Evolutionary conservation across 1,140 invertebrate genomes (phyloP), one percentile per base, ranked within the genome.

Genomic region (Agraylea sexmaculata): DNA sequence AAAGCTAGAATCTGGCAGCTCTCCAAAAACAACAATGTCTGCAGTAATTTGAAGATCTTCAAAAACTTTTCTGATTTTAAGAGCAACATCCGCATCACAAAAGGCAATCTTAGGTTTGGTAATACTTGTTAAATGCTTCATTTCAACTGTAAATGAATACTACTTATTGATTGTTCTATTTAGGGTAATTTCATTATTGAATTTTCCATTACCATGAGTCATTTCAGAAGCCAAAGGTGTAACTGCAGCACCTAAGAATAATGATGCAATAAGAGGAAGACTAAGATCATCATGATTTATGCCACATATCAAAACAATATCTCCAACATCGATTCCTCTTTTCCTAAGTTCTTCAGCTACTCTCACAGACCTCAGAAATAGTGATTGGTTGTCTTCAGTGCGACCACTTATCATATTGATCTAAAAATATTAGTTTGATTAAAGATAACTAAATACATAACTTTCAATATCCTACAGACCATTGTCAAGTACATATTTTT

Each of bases 11-110:
- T 13, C 32, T 12, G 37, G 25, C 13, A 21, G 13, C 17, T 45
- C 43, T 13, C 45, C 46, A 28, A 47, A 39, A 16, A 34, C 38
- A 3, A 47, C 35, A 23, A 47, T 43, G 25, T 40, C 31, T n/a
- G 19, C 16, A n/a, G 39, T 21, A 11, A 45, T 0, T 12, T 17
- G 22, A 28, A 45, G 16, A 18, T 45, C 37, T 18, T 32, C 15
- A 10, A 40, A 20, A n/a, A 34, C 19, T 2, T 19, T 17, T 4
- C 35, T 15, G 13, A 45, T 23, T 5, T 12, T 16, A 3, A n/a
- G n/a, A 29, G 37, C 37, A 4, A 34, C 11, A 8, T 23, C 19
- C 21, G 32, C 10, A 27, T 45, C 37, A 18, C 37, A 34, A 22
- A 45, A 45, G 3, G 39, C 25, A 11, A 45, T 40, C 19, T 45